These are phyloP conservation scores for Campaea margaritaria DNA, from an alignment of 2,888 invertebrate species.

Conservation along the genomic window DNA sequence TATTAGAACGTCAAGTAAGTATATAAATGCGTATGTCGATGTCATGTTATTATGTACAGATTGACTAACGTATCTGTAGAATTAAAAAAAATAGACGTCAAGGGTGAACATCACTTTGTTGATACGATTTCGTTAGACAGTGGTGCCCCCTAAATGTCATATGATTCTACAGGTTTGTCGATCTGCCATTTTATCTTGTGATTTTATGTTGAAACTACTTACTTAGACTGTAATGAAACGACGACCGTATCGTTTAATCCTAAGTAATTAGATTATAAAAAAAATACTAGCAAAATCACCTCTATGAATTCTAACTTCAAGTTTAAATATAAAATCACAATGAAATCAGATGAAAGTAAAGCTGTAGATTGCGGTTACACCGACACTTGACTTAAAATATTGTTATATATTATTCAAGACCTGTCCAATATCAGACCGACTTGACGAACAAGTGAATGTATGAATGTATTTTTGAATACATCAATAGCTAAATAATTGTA, in stretches of 20 bases:
- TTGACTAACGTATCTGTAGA: no score
- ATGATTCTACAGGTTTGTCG: no score
- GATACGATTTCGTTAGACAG: no score
- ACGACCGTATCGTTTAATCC: no score
- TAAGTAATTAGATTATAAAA: no score
- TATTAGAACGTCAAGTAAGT: no score
- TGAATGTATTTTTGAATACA: conserved; percentile 5
- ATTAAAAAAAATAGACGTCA: no score
- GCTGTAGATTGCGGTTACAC: conserved; percentile 10
- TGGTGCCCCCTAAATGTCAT: no score
- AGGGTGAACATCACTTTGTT: no score
- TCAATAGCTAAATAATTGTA: conserved; percentile 23
- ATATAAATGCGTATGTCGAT: no score
- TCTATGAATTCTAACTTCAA: not conserved
- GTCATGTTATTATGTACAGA: no score
- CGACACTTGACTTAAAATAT: not conserved
- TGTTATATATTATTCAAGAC: conserved; percentile 2
- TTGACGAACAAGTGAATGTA: conserved; percentile 1
- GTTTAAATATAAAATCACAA: conserved; percentile 68
- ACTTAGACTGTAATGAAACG: not conserved
- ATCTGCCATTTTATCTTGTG: conserved; percentile 32
- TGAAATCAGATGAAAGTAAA: conserved; percentile 48
- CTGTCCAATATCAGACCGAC: conserved; percentile 1
- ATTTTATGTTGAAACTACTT: conserved; percentile 16
- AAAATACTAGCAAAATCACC: conserved; percentile 4